Conservation (phyloP, 64 coral and sea anemone genomes). For the Acropora yongei region DNA sequence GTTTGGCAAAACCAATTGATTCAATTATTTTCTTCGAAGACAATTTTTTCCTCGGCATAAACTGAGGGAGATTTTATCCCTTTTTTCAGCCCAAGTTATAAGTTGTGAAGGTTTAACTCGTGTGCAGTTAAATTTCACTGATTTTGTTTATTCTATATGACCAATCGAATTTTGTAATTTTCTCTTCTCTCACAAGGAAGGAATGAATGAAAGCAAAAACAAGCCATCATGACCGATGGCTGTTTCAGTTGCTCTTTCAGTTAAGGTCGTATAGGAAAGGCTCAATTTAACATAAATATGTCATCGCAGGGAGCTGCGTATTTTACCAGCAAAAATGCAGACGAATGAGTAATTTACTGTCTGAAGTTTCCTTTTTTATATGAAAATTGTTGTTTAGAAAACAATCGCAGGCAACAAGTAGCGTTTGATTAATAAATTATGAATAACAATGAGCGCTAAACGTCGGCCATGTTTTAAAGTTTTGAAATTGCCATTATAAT, state of each 20-base stretch:
- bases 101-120: background rate
- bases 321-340: background rate
- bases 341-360: background rate
- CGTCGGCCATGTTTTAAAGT: conserved; percentile 43
- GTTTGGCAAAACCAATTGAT: too few species aligned
- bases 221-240: background rate
- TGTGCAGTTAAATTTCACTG: background rate
- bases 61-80: background rate
- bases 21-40: too few species aligned
- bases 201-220: conserved; percentile 38
- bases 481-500: background rate
- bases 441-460: conserved; percentile 15
- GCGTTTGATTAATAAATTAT: conserved; percentile 17
- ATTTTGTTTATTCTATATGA: background rate
- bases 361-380: background rate
- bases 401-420: conserved; percentile 41
- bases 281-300: background rate
- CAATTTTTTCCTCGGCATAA: background rate
- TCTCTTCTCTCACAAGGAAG: conserved; percentile 32
- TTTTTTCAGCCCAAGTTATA: background rate
- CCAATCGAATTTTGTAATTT: background rate
- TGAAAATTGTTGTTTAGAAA: conserved; percentile 9
- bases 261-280: background rate
- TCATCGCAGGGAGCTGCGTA: too few species aligned
- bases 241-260: background rate